Evolutionary conservation across 2,888 invertebrate species (phyloP), one percentile per base, ranked within the genome.

Genomic region (Cheilosia urbana): DNA sequence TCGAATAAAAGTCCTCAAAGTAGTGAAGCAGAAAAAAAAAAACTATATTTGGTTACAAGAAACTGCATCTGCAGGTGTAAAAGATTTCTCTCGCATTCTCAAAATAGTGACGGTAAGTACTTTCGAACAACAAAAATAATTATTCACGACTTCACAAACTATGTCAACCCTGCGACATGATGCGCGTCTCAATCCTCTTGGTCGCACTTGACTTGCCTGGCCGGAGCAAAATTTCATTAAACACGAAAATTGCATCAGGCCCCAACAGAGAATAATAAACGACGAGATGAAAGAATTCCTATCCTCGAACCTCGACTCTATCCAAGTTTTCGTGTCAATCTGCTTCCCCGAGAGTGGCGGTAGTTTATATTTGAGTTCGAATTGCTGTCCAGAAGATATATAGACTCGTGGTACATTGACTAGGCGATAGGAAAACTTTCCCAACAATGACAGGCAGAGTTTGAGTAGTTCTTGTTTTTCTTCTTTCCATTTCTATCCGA

Each of bases 401-500:
- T 42, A 42, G 42, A 17, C n/a, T 47, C 55, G 13, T 49, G 27
- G n/a, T 15, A 34, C 34, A 17, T 49, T n/a, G 60, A 11, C 49
- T n/a, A 37, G 49, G 7, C n/a, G 11, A 21, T 53, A 19, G 19
- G 21, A 19, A 40, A 51, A 51, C 11, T 63, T 62, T 27, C 21
- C n/a, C 9, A 42, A 21, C 24, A 62, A 57, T 62, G 71, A 27
- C 62, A 73, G 73, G 63, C 62, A 45, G 63, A 73, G 73, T 63
- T 55, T 73, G 55, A 63, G 47, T 73, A 34, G 42, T 55, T 53
- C 40, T 40, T 40, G 27, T 7, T 40, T 37, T 60, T 49, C 2
- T 40, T 15, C 34, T 49, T 63, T 21, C 19, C 24, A n/a, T 15
- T 55, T 60, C 40, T 40, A 40, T n/a, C n/a, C 60, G 27, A 40